Evolutionary conservation across 2,888 invertebrate species (phyloP).

Genomic region (Augochlorella aurata): DNA sequence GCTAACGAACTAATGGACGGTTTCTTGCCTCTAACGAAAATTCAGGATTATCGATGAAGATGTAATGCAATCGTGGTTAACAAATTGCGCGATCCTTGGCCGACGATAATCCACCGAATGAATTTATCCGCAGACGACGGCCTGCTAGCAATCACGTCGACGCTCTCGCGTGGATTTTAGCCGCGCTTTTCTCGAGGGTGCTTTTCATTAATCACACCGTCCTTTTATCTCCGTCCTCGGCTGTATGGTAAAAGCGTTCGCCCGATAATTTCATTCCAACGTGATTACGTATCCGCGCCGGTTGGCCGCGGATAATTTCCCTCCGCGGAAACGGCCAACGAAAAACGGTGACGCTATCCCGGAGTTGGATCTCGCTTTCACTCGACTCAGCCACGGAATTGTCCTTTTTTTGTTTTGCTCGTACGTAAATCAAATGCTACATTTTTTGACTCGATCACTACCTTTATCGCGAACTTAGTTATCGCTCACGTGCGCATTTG

Average conservation of each 20-base stretch:
- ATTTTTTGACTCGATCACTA: not conserved
- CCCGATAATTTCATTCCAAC: conserved; percentile 38
- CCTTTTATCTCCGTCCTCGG: conserved; percentile 29
- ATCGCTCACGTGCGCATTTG: not conserved
- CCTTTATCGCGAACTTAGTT: not conserved
- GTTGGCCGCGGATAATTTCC: conserved; percentile 17
- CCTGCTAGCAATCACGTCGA: conserved; percentile 35
- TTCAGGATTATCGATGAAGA: not conserved
- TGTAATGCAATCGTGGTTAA: not conserved
- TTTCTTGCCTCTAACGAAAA: not conserved
- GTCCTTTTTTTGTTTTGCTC: not conserved
- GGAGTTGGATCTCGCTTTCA: not conserved
- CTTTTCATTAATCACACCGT: conserved; percentile 47
- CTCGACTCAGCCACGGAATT: not conserved
- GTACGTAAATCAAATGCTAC: conserved; percentile 3
- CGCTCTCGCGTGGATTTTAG: conserved; percentile 34
- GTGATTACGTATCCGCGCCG: conserved; percentile 31
- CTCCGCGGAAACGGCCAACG: conserved; percentile 1
- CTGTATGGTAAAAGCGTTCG: conserved; percentile 34
- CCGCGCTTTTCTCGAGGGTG: conserved; percentile 42
- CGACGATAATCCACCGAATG: conserved; percentile 25
- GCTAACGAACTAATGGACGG: not conserved
- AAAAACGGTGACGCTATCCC: not conserved
- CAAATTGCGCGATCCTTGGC: conserved; percentile 8
- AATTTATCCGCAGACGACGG: conserved; percentile 33